phyloP scores from a whole-genome alignment of 2,888 invertebrate genomes.

The Volucella zonaria region DNA sequence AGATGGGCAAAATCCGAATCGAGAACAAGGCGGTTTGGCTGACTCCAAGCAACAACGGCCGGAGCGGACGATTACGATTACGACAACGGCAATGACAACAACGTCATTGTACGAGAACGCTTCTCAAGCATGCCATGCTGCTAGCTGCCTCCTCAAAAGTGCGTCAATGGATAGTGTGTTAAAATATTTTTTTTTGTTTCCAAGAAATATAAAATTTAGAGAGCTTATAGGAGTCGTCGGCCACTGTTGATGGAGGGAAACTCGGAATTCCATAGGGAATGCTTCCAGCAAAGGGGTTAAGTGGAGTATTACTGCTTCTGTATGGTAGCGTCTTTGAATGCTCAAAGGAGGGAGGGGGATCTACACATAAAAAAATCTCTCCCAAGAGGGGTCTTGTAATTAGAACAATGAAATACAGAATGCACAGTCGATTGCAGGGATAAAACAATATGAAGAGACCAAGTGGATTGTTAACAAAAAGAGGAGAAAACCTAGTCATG shows the following conservation, averaged over 20 bases:
- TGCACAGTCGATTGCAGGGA: conserved; percentile 1
- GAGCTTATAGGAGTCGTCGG: neutral
- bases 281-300: conserved; percentile 42
- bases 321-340: neutral
- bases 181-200: conserved; percentile 20
- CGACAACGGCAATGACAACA: conserved; percentile 24
- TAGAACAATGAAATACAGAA: conserved; percentile 50
- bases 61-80: neutral
- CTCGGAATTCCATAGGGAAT: conserved; percentile 28
- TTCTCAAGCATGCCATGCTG: conserved; percentile 35
- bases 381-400: conserved; percentile 23
- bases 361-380: neutral
- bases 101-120: conserved; percentile 44
- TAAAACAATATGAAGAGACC: neutral
- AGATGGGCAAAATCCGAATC: conserved; percentile 69
- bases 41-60: conserved; percentile 6
- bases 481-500: conserved; percentile 14
- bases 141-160: conserved; percentile 29
- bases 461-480: neutral
- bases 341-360: neutral
- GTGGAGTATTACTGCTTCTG: conserved; percentile 31
- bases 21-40: conserved; percentile 61
- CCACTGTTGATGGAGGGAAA: neutral
- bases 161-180: conserved; percentile 46
- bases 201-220: conserved; percentile 27